Evolutionary conservation across 2,888 invertebrate species (phyloP).

Genomic region (Perizoma flavofasciatum): DNA sequence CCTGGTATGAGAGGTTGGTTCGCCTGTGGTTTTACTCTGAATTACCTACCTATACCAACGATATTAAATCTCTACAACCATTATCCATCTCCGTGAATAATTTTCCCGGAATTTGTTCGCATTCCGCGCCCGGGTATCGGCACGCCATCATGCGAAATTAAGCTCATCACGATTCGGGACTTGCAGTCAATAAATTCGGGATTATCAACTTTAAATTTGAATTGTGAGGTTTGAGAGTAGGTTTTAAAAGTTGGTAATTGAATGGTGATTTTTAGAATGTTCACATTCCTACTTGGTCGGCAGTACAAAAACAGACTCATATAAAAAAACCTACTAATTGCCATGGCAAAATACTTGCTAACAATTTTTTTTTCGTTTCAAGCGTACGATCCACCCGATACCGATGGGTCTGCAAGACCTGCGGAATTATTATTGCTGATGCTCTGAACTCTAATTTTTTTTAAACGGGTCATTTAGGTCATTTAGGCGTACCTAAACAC

Average conservation of each 20-base stretch:
- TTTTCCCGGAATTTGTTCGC: constrained; percentile 15
- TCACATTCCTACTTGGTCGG: too few relatives aligned
- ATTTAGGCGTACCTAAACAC: too few relatives aligned
- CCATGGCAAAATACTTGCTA: too few relatives aligned
- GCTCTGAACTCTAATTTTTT: too few relatives aligned
- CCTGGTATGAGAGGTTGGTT: background rate
- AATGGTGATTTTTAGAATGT: background rate
- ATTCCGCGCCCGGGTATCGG: constrained; percentile 13
- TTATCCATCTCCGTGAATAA: constrained; percentile 4
- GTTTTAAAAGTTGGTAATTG: background rate
- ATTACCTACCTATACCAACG: background rate
- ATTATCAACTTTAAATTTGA: constrained; percentile 5
- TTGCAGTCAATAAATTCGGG: background rate
- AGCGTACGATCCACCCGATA: too few relatives aligned
- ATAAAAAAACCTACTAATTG: too few relatives aligned
- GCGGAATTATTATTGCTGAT: too few relatives aligned
- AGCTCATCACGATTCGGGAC: constrained; percentile 8
- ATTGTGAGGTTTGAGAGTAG: background rate
- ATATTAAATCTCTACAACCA: constrained; percentile 8
- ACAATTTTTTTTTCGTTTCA: too few relatives aligned
- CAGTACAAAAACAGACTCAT: too few relatives aligned
- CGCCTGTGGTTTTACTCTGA: background rate
- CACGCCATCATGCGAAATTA: constrained; percentile 15
- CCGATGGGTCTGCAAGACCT: too few relatives aligned
- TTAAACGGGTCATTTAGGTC: too few relatives aligned